phyloP scores from a whole-genome alignment of 2,797 vertebrate genomes.

The Falco naumanni region DNA sequence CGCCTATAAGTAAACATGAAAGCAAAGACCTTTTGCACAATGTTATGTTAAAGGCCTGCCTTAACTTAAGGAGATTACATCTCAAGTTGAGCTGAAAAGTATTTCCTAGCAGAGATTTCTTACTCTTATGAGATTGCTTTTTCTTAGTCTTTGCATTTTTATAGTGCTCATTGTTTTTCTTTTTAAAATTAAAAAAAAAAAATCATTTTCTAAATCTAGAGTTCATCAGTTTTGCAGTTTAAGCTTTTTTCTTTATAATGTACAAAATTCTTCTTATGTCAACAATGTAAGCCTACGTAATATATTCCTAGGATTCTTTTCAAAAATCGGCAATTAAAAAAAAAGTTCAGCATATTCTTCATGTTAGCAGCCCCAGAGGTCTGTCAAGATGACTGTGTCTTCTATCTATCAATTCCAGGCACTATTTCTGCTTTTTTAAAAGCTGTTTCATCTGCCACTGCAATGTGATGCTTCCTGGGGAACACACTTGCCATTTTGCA shows the following conservation, averaged over 20 bases:
- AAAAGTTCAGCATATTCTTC: neutral
- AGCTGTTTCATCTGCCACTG: neutral
- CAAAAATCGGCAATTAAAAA: neutral
- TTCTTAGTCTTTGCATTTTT: neutral
- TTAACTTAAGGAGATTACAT: neutral
- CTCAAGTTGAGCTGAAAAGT: neutral
- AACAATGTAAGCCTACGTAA: neutral
- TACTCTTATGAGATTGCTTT: neutral
- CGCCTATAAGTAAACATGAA: neutral
- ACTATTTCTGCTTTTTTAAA: neutral
- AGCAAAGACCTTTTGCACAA: neutral
- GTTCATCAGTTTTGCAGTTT: neutral
- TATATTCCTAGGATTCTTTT: neutral
- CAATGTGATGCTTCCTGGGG: fast-evolving
- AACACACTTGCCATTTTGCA: neutral
- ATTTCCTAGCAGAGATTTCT: neutral
- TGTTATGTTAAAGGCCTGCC: neutral
- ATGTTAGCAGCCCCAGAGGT: neutral
- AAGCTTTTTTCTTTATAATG: neutral
- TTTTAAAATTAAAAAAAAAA: neutral
- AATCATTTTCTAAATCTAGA: neutral
- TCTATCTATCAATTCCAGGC: neutral
- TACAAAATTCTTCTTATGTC: neutral
- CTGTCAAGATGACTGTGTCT: neutral
- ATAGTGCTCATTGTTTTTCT: neutral